Evolutionary conservation across 2,888 invertebrate genomes (phyloP), one percentile per base, ranked within the genome.

Genomic region (Aethes cnicana): DNA sequence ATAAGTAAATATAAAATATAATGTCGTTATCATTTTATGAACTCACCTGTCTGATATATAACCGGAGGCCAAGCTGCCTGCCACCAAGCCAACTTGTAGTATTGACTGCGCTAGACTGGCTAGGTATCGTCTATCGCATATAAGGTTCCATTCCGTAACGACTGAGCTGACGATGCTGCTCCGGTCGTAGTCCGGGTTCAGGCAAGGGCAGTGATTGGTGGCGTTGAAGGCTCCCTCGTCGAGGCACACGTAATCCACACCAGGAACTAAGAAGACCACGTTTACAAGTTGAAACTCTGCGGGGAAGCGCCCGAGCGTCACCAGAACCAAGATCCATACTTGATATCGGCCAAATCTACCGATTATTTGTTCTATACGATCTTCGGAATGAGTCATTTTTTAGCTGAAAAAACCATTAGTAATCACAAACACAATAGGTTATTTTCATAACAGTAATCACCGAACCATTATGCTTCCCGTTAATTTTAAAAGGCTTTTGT

Each of bases 61-160:
- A 48, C 92, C 91, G 66, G 89, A 91, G 9, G 90, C 58, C 56
- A 92, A 69, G 59, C 92, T 92, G 9, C 92, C 92, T 4, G 80
- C 67, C 30, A 92, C 72, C 43, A 92, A 85, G 30, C 92, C 92
- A 46, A 91, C 74, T 80, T 92, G 92, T 61, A 91, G 72, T 58
- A 89, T 84, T 0, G 91, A 87, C 63, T 92, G 92, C 7, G 88
- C 84, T 11, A 92, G 69, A 67, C 92, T 92, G 0, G 91, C 88
- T 30, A 92, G 64, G 56, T 85, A 85, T 46, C 80, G 76, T 54
- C 81, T 82, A 18, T 90, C 90, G 60, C 93, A 93, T 50, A 93
- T 92, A 23, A 93, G 79, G 63, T 92, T 64, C 91, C 92, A 93
- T 79, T 93, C 87, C 6, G 87, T 91, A 0, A 91, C 88, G 5